phyloP scores from a whole-genome alignment of 2,888 invertebrate genomes.

The Eremobia ochroleuca region DNA sequence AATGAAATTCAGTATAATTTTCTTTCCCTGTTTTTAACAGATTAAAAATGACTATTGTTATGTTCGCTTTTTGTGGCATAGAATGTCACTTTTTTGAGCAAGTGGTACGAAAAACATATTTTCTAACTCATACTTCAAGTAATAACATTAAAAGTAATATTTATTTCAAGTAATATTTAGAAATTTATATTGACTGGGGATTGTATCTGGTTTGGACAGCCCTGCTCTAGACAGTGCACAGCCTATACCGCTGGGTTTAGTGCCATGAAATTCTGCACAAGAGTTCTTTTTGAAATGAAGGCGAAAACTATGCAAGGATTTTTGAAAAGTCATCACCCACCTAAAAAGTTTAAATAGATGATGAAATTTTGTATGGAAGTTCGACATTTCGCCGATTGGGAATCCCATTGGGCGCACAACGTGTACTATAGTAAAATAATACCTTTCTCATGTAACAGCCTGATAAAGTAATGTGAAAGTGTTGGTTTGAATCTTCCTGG shows the following conservation, averaged over 20 bases:
- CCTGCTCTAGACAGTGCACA: neutral
- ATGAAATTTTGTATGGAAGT: neutral
- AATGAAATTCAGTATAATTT: too few relatives aligned
- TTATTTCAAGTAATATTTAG: too few relatives aligned
- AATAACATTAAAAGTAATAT: too few relatives aligned
- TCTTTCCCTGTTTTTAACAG: too few relatives aligned
- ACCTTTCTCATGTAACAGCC: conserved; percentile 95
- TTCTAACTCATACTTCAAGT: too few relatives aligned
- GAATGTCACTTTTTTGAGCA: too few relatives aligned
- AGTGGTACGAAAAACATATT: too few relatives aligned
- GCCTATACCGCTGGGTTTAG: neutral
- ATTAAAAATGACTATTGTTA: too few relatives aligned
- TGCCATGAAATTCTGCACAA: neutral
- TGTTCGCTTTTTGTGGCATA: too few relatives aligned
- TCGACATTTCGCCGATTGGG: neutral
- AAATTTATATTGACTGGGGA: neutral
- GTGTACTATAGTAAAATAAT: neutral
- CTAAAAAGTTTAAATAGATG: too few relatives aligned
- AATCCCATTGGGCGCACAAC: neutral
- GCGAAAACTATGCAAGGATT: neutral
- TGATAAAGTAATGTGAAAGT: conserved; percentile 97
- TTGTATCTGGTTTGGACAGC: neutral
- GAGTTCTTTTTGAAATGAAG: neutral
- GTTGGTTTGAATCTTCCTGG: conserved; percentile 97
- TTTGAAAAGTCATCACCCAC: neutral